Percentiles rank a stretch among this genome's conserved stretches.
Conservation (phyloP, 1,140 invertebrate genomes). For the Nasonia giraulti region DNA sequence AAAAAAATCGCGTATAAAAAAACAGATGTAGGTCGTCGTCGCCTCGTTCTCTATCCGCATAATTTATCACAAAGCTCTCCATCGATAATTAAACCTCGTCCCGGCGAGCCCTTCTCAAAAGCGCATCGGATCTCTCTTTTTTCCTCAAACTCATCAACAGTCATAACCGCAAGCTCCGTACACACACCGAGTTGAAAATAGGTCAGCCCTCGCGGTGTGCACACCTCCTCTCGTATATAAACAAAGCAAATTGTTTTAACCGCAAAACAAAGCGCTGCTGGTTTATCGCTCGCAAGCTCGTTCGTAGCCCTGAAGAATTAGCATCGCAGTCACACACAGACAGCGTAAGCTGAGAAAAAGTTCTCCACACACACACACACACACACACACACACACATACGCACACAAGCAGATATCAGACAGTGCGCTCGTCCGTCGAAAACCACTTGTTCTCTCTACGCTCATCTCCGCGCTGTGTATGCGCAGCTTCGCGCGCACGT, state of each 20-base stretch:
- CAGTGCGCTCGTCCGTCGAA: neutral
- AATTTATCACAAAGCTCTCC: too few relatives aligned
- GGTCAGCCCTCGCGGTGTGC: neutral
- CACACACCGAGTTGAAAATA: neutral
- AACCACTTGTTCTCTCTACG: slow-evolving; percentile 42
- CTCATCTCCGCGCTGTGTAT: neutral
- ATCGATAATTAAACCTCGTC: too few relatives aligned
- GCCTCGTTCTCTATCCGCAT: too few relatives aligned
- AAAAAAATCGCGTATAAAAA: too few relatives aligned
- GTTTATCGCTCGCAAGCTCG: neutral
- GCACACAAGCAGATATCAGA: neutral
- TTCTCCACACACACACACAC: too few relatives aligned
- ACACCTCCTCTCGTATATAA: neutral
- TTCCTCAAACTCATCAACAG: too few relatives aligned
- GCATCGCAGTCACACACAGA: neutral
- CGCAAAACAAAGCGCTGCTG: neutral
- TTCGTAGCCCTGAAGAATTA: neutral
- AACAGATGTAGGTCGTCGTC: too few relatives aligned
- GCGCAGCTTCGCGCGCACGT: neutral
- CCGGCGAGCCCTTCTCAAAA: too few relatives aligned
- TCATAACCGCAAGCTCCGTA: neutral
- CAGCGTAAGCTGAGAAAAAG: too few relatives aligned
- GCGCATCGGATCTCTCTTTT: too few relatives aligned
- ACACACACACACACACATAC: too few relatives aligned
- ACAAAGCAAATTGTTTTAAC: slow-evolving; percentile 4